Conservation (phyloP, 2,113 vertebrate genomes). For the Apodemus sylvaticus region DNA sequence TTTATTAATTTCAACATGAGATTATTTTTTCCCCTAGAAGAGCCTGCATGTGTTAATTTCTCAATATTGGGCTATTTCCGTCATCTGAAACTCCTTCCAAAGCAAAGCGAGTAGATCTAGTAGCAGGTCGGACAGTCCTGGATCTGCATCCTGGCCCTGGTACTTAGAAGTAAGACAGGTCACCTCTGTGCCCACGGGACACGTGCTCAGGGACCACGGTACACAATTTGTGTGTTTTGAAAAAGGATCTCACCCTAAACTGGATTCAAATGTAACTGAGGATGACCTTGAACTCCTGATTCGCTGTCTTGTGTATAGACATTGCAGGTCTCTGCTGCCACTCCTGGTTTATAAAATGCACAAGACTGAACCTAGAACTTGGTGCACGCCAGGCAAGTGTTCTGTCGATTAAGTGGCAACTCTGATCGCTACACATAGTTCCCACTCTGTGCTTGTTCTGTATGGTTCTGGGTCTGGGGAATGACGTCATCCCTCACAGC, state of each 20-base stretch:
- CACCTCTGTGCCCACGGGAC: not conserved
- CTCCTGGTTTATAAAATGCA: not conserved
- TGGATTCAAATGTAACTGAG: not conserved
- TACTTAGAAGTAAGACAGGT: not conserved
- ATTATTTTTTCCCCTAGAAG: not conserved
- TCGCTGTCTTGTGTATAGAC: not conserved
- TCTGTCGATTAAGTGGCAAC: no score
- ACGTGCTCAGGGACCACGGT: not conserved
- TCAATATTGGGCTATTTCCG: not conserved
- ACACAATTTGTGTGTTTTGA: not conserved
- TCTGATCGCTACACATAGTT: not conserved
- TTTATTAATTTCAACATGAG: not conserved
- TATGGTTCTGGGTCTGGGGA: not conserved
- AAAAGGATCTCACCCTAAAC: not conserved
- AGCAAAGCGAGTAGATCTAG: not conserved
- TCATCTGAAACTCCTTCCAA: not conserved
- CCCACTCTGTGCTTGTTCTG: not conserved
- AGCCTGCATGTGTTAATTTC: not conserved
- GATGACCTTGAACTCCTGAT: not conserved
- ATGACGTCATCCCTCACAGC: not conserved
- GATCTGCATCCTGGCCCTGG: not conserved
- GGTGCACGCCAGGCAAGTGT: not conserved
- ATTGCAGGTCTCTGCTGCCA: not conserved
- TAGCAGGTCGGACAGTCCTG: not conserved
- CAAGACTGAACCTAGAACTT: not conserved